These are phyloP conservation scores for Proales similis DNA, from an alignment of 1,140 invertebrate species.

Conservation along the genomic window DNA sequence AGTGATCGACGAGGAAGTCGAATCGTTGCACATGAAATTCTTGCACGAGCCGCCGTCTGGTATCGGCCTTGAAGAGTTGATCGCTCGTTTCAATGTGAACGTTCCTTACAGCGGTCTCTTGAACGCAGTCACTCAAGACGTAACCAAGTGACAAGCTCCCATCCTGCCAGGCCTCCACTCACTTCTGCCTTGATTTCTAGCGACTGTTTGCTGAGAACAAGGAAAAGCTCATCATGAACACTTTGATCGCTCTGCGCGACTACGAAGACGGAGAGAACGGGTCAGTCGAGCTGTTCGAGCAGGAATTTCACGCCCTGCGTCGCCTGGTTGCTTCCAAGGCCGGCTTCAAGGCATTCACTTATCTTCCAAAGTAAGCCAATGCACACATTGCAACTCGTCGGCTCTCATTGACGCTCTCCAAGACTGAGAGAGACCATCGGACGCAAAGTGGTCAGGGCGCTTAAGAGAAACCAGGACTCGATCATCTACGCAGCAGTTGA, in stretches of 20 bases:
- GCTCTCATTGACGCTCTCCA: too few species aligned
- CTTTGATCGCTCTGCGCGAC: slow-evolving; percentile 66
- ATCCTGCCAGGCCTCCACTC: too few species aligned
- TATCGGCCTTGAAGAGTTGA: slow-evolving; percentile 63
- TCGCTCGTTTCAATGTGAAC: slow-evolving; percentile 91
- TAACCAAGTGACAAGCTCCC: slow-evolving; percentile 58
- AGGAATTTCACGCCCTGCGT: slow-evolving; percentile 83
- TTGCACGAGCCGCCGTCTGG: slow-evolving; percentile 64
- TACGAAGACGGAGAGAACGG: slow-evolving; percentile 62
- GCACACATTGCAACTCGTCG: too few species aligned
- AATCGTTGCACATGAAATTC: slow-evolving; percentile 75
- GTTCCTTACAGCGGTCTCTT: slow-evolving; percentile 92
- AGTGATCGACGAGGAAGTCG: slow-evolving; percentile 86
- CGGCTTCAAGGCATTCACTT: slow-evolving; percentile 90
- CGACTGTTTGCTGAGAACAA: slow-evolving; percentile 96
- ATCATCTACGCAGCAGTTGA: slow-evolving; percentile 92
- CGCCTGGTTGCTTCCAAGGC: slow-evolving; percentile 90
- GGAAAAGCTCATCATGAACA: slow-evolving; percentile 82
- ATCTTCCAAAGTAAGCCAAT: slow-evolving; percentile 72
- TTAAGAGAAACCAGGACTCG: slow-evolving; percentile 76
- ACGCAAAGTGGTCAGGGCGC: slow-evolving; percentile 75
- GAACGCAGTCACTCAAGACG: slow-evolving; percentile 89
- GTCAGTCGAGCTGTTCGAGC: slow-evolving; percentile 61
- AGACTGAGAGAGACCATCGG: slow-evolving; percentile 93
- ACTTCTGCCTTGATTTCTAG: slow-evolving; percentile 58